These are phyloP conservation scores for Periophthalmus magnuspinnatus DNA, from an alignment of 2,797 vertebrate species.

Conservation along the genomic window DNA sequence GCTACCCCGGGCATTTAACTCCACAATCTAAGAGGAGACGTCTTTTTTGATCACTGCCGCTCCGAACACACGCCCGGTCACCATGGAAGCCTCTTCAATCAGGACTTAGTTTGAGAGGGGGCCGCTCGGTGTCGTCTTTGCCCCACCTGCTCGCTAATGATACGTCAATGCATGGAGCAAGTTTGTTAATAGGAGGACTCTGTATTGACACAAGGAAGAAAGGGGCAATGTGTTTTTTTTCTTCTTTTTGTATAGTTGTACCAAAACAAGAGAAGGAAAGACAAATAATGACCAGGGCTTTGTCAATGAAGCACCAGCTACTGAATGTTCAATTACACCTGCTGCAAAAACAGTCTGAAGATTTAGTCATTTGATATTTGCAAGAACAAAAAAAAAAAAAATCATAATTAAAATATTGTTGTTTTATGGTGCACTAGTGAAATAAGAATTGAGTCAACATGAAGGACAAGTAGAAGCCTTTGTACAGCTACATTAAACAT, in stretches of 20 bases:
- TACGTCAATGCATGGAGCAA: conserved; percentile 70
- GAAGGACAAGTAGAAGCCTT: too few species aligned
- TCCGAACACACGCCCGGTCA: conserved; percentile 48
- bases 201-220: conserved; percentile 68
- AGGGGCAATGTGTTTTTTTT: conserved; percentile 67
- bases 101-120: conserved; percentile 61
- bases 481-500: too few species aligned
- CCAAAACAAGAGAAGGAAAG: conserved; percentile 42
- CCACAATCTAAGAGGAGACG: conserved; percentile 37
- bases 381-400: too few species aligned
- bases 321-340: conserved; percentile 14
- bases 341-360: too few species aligned
- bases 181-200: conserved; percentile 63
- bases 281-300: conserved; percentile 52
- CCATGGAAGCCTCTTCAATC: conserved; percentile 71
- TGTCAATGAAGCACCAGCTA: conserved; percentile 20
- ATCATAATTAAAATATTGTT: too few species aligned
- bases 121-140: conserved; percentile 39
- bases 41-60: conserved; percentile 50
- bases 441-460: too few species aligned
- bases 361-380: too few species aligned
- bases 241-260: conserved; percentile 68
- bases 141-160: conserved; percentile 75
- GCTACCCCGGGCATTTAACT: conserved; percentile 61
- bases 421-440: too few species aligned